Evolutionary conservation across 2,888 invertebrate genomes (phyloP), one percentile per base, ranked within the genome.

Genomic region (Fragum whitleyi): DNA sequence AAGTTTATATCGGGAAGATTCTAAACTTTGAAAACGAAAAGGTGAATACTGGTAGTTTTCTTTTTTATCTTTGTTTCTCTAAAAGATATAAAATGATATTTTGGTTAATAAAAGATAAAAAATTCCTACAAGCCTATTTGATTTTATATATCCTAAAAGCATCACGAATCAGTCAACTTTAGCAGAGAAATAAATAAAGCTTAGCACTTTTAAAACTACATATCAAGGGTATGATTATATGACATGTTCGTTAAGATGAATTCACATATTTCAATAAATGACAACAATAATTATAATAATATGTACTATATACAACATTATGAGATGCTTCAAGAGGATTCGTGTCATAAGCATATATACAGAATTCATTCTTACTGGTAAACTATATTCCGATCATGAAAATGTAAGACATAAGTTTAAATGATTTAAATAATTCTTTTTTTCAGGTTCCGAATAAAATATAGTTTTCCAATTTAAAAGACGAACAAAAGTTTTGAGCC

Each of bases 1-100:
- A 14, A 14, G 47, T 47, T 47, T 14, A 19, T 9, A 47, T 19
- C 14, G 7, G 14, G 3, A 14, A 47, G n/a, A 47, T 3, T 47
- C n/a, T 47, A 3, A 5, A 2, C 47, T 47, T 47, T 47, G 47
- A 19, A 51, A 74, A 76, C 16, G 26, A 68, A 79, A 77, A 79
- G 81, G 84, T 74, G 70, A 85, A 85, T 85, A 85, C 84, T 85
- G 84, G 79, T 85, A 53, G 36, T 47, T 39, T 3, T 39, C n/a
- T 62, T 62, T 6, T 53, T 57, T 23, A 5, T 26, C 23, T 7
- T 26, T 23, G 57, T 23, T 19, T 61, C 6, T 62, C 36, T 62
- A 36, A 36, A 36, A 36, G 32, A 6, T 6, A 3, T 29, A 32
- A 32, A 62, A 62, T 29, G 62, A 62, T 3, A 36, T 62, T n/a